Conservation (phyloP, 2,888 invertebrate genomes). For the Oxycera nigricornis region DNA sequence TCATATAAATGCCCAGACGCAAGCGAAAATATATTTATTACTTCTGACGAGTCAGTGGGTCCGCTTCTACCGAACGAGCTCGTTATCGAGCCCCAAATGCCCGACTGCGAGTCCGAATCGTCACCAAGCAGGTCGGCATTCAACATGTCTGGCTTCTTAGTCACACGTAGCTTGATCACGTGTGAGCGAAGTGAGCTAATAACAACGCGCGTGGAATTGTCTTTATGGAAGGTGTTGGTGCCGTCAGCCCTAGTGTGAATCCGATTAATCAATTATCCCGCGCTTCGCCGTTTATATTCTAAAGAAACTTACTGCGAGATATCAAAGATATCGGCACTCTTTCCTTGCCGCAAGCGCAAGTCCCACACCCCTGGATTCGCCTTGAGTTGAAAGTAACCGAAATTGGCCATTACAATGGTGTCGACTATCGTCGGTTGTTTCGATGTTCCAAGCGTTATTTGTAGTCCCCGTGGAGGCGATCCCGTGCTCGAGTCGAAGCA, state of each 20-base stretch:
- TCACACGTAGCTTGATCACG: slow-evolving; percentile 88
- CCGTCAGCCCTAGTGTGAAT: slow-evolving; percentile 61
- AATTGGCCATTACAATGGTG: slow-evolving; percentile 99
- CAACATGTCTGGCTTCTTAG: slow-evolving; percentile 89
- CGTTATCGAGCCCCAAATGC: slow-evolving; percentile 95
- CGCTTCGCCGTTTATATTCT: not conserved
- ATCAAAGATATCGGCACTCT: slow-evolving; percentile 94
- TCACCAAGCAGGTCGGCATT: slow-evolving; percentile 87
- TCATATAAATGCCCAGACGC: slow-evolving; percentile 99
- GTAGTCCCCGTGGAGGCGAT: slow-evolving; percentile 96
- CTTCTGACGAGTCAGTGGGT: slow-evolving; percentile 73
- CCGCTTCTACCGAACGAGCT: slow-evolving; percentile 72
- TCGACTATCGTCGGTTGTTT: slow-evolving; percentile 82
- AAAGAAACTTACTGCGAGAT: slow-evolving; percentile 71
- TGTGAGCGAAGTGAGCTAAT: slow-evolving; percentile 72
- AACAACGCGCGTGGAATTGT: slow-evolving; percentile 56
- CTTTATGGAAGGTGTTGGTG: slow-evolving; percentile 63
- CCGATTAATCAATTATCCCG: not conserved
- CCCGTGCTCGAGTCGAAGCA: slow-evolving; percentile 92
- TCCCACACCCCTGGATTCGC: slow-evolving; percentile 98
- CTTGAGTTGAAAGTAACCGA: slow-evolving; percentile 98
- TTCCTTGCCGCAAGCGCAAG: slow-evolving; percentile 85
- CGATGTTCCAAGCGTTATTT: slow-evolving; percentile 89
- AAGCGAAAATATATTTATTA: slow-evolving; percentile 96
- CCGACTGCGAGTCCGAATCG: slow-evolving; percentile 68